Evolutionary conservation across 2,888 invertebrate genomes (phyloP), one percentile per base, ranked within the genome.

Genomic region (Allygus modestus): DNA sequence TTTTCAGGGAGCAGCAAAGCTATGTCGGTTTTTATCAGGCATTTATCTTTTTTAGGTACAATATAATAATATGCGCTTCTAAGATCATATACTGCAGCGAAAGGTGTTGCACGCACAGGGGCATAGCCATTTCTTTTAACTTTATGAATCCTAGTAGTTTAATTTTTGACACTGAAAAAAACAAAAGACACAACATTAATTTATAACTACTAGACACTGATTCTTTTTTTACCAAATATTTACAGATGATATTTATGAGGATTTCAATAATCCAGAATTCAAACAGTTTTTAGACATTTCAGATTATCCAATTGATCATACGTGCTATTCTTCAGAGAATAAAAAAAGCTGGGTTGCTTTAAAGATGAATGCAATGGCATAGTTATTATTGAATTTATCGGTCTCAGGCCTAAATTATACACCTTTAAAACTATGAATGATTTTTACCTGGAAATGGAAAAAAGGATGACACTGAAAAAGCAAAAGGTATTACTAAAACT

Each of bases 401-500:
- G 71, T 5, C 33, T 71, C 5, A 71, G 71, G 31, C 31, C 33
- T 17, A 71, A 71, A 33, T 33, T 71, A 33, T 71, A 71, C 17
- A 20, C 71, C 15, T 71, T 33, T 33, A 71, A 33, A 33, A 71
- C 33, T 9, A 33, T 46, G 46, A 46, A 46, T 46, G 46, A 46
- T 46, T 46, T 46, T 46, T 46, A 46, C 17, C 12, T 46, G 1
- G 46, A 46, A 17, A 46, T 46, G 12, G 46, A 46, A 46, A 46
- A 71, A 71, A 28, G 15, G 4, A 33, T 33, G 37, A 71, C 31
- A 20, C 37, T 33, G 71, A 71, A 31, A 71, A 71, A 71, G 71
- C 71, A 7, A 71, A 71, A 33, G 33, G 71, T n/a, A 37, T 71
- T 23, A 33, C 71, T 33, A 71, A 71, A n/a, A n/a, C 12, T 71